A percentile compares a stretch with the other conserved stretches of the same genome.
These are phyloP conservation scores for Steatornis caripensis DNA, from an alignment of 2,113 vertebrate genomes.

Conservation along the genomic window DNA sequence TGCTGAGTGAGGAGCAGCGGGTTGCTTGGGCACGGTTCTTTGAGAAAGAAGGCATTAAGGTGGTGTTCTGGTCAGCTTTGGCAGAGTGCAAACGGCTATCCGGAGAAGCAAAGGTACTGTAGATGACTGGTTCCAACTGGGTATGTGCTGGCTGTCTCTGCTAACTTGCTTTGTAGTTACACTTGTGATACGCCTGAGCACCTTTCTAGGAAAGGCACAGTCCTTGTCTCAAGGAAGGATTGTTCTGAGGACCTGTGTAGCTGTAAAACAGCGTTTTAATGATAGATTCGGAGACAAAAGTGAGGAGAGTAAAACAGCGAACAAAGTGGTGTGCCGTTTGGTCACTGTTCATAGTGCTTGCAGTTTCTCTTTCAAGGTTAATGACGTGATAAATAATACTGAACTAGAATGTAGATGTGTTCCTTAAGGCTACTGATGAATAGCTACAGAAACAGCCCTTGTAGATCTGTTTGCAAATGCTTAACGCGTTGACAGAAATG, in stretches of 20 bases:
- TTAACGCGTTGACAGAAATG: not conserved
- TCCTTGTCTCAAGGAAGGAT: not conserved
- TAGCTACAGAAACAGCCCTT: not conserved
- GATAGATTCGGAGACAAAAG: not conserved
- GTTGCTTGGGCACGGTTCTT: slow-evolving; percentile 85
- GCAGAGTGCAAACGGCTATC: slow-evolving; percentile 78
- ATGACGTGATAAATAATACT: not conserved
- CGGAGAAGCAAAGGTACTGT: slow-evolving; percentile 77
- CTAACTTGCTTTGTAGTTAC: not conserved
- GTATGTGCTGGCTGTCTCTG: not conserved
- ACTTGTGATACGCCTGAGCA: not conserved
- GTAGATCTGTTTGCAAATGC: not conserved
- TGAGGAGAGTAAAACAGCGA: not conserved
- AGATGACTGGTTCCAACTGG: not conserved
- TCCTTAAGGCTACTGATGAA: not conserved
- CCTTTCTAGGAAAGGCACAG: not conserved
- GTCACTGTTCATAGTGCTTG: not conserved
- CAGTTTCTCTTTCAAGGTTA: not conserved
- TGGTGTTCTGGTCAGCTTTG: slow-evolving; percentile 96
- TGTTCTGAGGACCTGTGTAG: not conserved
- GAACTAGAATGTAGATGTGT: not conserved
- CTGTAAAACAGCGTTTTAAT: not conserved
- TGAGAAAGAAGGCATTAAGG: slow-evolving; percentile 81
- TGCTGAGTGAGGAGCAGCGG: slow-evolving; percentile 87
- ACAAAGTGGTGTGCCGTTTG: fast-evolving